phyloP scores from a whole-genome alignment of 2,888 invertebrate genomes.

The Caenorhabditis macrosperma region DNA sequence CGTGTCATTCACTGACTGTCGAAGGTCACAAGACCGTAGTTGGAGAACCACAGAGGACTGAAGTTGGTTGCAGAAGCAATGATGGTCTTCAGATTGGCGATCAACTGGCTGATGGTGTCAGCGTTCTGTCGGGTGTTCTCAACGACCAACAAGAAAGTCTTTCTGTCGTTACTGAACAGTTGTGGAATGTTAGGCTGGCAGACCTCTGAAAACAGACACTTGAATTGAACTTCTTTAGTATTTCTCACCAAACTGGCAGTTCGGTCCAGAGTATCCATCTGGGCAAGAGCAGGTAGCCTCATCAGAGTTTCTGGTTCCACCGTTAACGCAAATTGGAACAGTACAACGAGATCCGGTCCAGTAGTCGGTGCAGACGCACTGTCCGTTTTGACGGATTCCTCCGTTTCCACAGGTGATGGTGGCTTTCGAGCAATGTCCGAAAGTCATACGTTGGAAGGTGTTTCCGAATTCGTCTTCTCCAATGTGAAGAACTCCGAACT shows the following conservation, averaged over 20 bases:
- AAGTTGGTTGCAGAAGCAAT: slow-evolving; percentile 30
- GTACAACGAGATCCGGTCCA: slow-evolving; percentile 68
- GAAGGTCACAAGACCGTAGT: slow-evolving; percentile 68
- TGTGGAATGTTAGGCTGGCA: slow-evolving; percentile 46
- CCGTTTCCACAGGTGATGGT: slow-evolving; percentile 67
- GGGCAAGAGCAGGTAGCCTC: slow-evolving; percentile 64
- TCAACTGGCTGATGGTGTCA: slow-evolving; percentile 51
- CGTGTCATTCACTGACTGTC: slow-evolving; percentile 60
- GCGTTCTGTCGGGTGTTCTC: slow-evolving; percentile 62
- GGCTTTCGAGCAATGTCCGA: slow-evolving; percentile 59
- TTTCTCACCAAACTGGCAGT: slow-evolving; percentile 63
- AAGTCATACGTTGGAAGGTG: slow-evolving; percentile 71
- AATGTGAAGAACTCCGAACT: slow-evolving; percentile 63
- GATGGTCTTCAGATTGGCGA: slow-evolving; percentile 49
- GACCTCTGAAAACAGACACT: slow-evolving; percentile 30
- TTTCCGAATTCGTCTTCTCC: slow-evolving; percentile 75
- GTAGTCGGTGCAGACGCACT: slow-evolving; percentile 71
- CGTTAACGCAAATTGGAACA: slow-evolving; percentile 71
- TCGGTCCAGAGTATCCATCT: slow-evolving; percentile 64
- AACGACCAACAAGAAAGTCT: slow-evolving; percentile 63
- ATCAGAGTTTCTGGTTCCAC: slow-evolving; percentile 66
- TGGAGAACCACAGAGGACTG: slow-evolving; percentile 63
- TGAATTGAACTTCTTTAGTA: not conserved
- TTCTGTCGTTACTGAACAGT: slow-evolving; percentile 56
- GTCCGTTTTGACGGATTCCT: slow-evolving; percentile 70